A percentile compares a stretch with the other conserved stretches of the same genome.
phyloP scores from a whole-genome alignment of 2,113 vertebrate genomes.

The Hystrix cristata region DNA sequence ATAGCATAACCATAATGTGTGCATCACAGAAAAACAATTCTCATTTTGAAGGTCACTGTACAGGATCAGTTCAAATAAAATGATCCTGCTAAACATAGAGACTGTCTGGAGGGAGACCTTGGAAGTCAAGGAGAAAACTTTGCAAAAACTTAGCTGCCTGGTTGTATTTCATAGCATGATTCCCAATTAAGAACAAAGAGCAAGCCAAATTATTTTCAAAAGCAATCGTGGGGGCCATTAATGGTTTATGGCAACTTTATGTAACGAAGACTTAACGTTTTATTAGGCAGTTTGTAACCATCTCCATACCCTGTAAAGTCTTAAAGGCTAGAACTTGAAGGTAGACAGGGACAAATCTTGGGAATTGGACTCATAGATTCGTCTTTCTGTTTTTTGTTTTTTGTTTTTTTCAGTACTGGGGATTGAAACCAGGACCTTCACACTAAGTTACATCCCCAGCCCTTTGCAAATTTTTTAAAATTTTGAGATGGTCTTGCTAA shows the following conservation, averaged over 20 bases:
- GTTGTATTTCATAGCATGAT: conserved; percentile 37
- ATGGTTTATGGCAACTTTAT: conserved; percentile 64
- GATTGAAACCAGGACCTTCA: neutral
- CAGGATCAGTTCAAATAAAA: neutral
- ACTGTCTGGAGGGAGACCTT: neutral
- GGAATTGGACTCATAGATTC: neutral
- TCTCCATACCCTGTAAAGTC: neutral
- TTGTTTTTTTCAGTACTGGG: neutral
- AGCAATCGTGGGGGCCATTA: conserved; percentile 59
- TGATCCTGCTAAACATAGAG: conserved; percentile 17
- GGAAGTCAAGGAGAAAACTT: conserved; percentile 58
- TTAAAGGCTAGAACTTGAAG: neutral
- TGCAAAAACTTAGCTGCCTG: neutral
- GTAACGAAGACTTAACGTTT: conserved; percentile 61
- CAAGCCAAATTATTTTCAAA: conserved; percentile 69
- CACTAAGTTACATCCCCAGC: neutral
- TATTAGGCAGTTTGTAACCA: conserved; percentile 64
- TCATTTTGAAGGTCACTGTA: neutral
- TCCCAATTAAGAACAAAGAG: conserved; percentile 67
- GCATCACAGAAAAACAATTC: neutral
- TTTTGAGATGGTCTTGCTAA: neutral
- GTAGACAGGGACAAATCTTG: conserved; percentile 2
- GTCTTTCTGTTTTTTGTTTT: neutral
- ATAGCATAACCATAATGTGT: neutral
- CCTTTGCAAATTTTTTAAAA: neutral